Evolutionary conservation across 2,113 vertebrate genomes (phyloP).

Genomic region (Procapra przewalskii): DNA sequence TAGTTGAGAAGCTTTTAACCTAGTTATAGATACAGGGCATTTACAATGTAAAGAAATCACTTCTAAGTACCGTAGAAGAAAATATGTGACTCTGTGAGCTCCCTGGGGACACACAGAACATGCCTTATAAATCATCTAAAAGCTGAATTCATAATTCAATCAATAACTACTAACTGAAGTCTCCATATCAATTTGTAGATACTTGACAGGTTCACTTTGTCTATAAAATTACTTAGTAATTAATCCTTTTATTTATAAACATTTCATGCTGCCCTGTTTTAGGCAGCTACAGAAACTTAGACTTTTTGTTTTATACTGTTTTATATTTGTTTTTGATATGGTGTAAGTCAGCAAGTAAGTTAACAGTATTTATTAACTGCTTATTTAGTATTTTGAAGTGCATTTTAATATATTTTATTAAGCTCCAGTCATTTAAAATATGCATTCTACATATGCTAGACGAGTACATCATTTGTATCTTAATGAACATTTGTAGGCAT

Average conservation of each 20-base stretch:
- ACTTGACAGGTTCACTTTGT: not conserved
- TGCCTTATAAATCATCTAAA: not conserved
- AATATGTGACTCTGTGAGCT: not conserved
- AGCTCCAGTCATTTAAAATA: not conserved
- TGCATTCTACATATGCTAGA: not conserved
- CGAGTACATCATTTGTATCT: not conserved
- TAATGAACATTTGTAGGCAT: not conserved
- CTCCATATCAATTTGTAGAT: not conserved
- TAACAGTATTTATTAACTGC: not conserved
- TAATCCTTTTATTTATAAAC: not conserved
- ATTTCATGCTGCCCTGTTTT: not conserved
- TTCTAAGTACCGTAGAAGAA: not conserved
- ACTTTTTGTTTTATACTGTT: not conserved
- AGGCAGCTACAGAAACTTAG: not conserved
- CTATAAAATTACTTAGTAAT: not conserved
- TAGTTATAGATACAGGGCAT: not conserved
- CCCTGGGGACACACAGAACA: not conserved
- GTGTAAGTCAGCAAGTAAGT: not conserved
- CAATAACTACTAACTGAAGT: not conserved
- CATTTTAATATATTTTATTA: not conserved
- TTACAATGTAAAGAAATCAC: not conserved
- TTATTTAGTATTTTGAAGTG: not conserved
- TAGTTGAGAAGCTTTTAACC: not conserved
- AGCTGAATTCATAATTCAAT: not conserved
- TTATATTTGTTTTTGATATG: not conserved